Evolutionary conservation across 2,113 vertebrate species (phyloP), one percentile per base, ranked within the genome.

Genomic region (Sprattus sprattus): DNA sequence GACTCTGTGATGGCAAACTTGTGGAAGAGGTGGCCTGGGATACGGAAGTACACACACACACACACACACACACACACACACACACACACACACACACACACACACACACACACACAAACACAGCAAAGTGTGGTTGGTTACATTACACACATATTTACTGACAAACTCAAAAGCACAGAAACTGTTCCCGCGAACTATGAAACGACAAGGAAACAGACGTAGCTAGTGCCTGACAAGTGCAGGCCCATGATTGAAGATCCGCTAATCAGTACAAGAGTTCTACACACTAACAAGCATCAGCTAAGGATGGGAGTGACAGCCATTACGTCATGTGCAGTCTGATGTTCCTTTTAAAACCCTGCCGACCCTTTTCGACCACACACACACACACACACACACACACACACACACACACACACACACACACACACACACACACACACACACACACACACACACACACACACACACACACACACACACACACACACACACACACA

Each of bases 1-100:
- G 98, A 99, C 82, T 99, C 98, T 0, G 95, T 95, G 93, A 99
- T 99, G 32, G 94, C 95, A 83, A 99, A 99, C 83, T 99, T 99
- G 90, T 99, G 96, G 88, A 99, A 99, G 7, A 99, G 94, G 90
- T 99, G 98, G 93, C 98, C 98, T 99, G 87, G 0, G 81, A 85
- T 45, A 2, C 84, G 4, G 89, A 39, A 75, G 28, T 1, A 85
- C 0, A 78, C 20, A 84, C 13, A 81, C 15, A 64, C 82, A 78
- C 45, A 83, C 44, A 57, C 45, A 81, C 67, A 60, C n/a, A 28
- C 64, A 64, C n/a, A 6, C n/a, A 25, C 57, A n/a, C n/a, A 64
- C 57, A 13, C 25, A 28, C 25, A 11, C 25, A 67, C 8, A 28
- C 64, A 71, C 64, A 71, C 64, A 71, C 64, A 71, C 64, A 64